These are phyloP conservation scores for Gasterosteus aculeatus DNA, from an alignment of 2,113 vertebrate genomes.

Conservation along the genomic window DNA sequence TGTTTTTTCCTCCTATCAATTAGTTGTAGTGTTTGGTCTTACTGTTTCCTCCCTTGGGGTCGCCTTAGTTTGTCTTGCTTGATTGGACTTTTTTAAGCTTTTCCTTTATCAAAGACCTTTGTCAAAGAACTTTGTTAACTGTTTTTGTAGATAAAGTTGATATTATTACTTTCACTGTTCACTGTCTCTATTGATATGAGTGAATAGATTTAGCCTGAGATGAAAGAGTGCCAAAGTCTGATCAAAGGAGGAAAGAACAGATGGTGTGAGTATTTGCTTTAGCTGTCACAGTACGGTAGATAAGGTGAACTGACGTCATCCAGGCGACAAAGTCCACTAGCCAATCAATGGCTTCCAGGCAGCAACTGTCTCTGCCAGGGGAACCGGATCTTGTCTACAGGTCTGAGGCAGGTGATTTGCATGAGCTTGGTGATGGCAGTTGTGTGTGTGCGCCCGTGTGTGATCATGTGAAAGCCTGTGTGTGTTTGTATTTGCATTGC, in stretches of 20 bases:
- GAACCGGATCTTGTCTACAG: constrained; percentile 46
- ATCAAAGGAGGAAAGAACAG: constrained; percentile 18
- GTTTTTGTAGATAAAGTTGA: not conserved
- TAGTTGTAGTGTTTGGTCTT: no score
- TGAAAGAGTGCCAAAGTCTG: not conserved
- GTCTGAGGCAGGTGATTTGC: constrained; percentile 58
- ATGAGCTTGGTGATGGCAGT: constrained; percentile 28
- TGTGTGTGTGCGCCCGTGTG: constrained; percentile 1
- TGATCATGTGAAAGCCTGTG: not conserved
- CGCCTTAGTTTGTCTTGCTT: no score
- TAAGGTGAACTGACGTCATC: constrained; percentile 55
- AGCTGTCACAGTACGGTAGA: constrained; percentile 35
- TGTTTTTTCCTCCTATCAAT: no score
- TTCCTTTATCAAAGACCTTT: no score
- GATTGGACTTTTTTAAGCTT: no score
- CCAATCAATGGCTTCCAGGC: constrained; percentile 72
- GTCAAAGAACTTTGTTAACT: no score
- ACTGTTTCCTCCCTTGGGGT: no score
- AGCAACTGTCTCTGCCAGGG: constrained; percentile 13
- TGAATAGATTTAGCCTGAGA: not conserved
- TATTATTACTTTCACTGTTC: not conserved
- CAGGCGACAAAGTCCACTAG: constrained; percentile 60
- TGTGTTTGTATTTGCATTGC: constrained; percentile 12
- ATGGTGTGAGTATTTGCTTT: constrained; percentile 59
- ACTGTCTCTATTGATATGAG: not conserved